A percentile compares a stretch with the other conserved stretches of the same genome.
These are phyloP conservation scores for Chiridota heheva DNA, from an alignment of 35 echinoderm and acorn worm genomes.

Conservation along the genomic window DNA sequence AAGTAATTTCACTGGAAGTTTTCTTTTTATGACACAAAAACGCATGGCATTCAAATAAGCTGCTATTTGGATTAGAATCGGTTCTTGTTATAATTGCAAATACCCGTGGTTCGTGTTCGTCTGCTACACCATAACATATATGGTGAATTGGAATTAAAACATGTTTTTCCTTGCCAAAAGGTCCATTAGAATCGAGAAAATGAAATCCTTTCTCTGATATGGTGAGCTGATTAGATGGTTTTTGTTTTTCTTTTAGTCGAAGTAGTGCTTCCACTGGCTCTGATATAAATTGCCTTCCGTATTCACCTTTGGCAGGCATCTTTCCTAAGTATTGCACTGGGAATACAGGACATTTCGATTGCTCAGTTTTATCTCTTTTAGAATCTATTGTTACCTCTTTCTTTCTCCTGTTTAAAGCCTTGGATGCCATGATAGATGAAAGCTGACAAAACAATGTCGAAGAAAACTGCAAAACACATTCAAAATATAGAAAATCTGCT, in stretches of 20 bases:
- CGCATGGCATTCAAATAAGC: constrained; percentile 93
- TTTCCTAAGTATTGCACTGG: constrained; percentile 91
- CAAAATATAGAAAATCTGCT: no score
- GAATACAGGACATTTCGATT: constrained; percentile 74
- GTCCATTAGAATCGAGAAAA: constrained; percentile 87
- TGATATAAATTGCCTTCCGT: constrained; percentile 81
- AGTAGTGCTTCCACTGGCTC: constrained; percentile 87
- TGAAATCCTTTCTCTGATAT: constrained; percentile 94
- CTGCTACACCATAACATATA: constrained; percentile 96
- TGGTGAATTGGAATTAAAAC: constrained; percentile 95
- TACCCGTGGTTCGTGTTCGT: constrained; percentile 79
- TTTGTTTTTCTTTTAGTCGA: constrained; percentile 66
- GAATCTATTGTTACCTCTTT: constrained; percentile 56
- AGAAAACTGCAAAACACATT: no score
- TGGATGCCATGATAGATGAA: constrained; percentile 72
- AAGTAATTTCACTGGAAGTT: constrained; percentile 75
- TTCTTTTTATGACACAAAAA: constrained; percentile 82
- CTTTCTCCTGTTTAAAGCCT: constrained; percentile 62
- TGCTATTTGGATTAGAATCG: constrained; percentile 80
- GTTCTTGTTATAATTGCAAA: constrained; percentile 95
- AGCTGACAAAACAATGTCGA: no score
- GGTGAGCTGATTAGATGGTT: constrained; percentile 62
- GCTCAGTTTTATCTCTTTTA: constrained; percentile 2
- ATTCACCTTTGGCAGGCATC: constrained; percentile 88
- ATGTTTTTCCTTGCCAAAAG: constrained; percentile 97